Evolutionary conservation across 2,797 vertebrate species (phyloP).

Genomic region (Atherinosoma microstoma): DNA sequence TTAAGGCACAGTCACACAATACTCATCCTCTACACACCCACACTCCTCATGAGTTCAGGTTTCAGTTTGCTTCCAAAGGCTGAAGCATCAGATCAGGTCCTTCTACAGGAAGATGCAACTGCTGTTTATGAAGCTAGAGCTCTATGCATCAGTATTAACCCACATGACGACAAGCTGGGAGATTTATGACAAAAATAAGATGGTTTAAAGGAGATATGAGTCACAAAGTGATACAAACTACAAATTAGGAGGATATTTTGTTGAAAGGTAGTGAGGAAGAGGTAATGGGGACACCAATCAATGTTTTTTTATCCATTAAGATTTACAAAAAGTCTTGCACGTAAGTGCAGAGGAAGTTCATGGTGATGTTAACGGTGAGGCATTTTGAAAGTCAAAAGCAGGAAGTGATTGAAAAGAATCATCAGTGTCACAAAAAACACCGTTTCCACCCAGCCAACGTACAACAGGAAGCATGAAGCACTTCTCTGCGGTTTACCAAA

Average conservation of each 20-base stretch:
- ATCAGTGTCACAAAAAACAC: slow-evolving; percentile 22
- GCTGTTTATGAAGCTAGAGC: no score
- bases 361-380: not conserved
- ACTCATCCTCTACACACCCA: not conserved
- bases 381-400: slow-evolving; percentile 1
- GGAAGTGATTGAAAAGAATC: slow-evolving; percentile 23
- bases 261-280: not conserved
- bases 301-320: not conserved
- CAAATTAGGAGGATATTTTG: not conserved
- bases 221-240: not conserved
- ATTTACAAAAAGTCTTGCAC: not conserved
- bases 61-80: not conserved
- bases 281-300: not conserved
- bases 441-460: slow-evolving; percentile 12
- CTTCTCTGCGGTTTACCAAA: slow-evolving; percentile 34
- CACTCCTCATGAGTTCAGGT: not conserved
- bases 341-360: not conserved
- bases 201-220: not conserved
- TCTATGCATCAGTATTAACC: not conserved
- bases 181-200: not conserved
- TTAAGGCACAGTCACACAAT: not conserved
- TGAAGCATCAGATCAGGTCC: not conserved
- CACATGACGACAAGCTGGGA: not conserved
- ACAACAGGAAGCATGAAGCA: slow-evolving; percentile 66
- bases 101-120: not conserved